Evolutionary conservation across 1,140 invertebrate genomes (phyloP).

Genomic region (Diachasma alloeum): DNA sequence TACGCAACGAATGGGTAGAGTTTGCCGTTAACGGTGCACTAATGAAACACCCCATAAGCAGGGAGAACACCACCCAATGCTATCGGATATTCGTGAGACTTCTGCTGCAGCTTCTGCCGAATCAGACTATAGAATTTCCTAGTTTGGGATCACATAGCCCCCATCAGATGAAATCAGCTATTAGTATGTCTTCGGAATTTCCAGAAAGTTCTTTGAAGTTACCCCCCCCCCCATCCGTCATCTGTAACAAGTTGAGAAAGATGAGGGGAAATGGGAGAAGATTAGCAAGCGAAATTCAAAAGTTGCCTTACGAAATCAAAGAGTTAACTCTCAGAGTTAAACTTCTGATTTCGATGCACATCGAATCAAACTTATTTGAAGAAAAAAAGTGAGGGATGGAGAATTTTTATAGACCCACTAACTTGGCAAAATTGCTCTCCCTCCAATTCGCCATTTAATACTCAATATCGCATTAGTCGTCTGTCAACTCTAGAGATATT

Average conservation of each 20-base stretch:
- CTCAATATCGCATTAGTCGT: not conserved
- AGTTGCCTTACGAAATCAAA: conserved; percentile 11
- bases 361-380: conserved; percentile 25
- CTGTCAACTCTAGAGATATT: not conserved
- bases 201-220: too few species aligned
- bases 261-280: conserved; percentile 2
- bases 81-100: not conserved
- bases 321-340: conserved; percentile 18
- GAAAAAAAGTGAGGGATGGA: not conserved
- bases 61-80: not conserved
- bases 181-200: not conserved
- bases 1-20: not conserved
- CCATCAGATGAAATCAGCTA: not conserved
- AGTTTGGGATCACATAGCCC: not conserved
- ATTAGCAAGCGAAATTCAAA: conserved; percentile 18
- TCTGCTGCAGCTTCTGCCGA: not conserved
- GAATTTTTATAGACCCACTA: conserved; percentile 18
- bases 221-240: too few species aligned
- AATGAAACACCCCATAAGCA: conserved; percentile 3
- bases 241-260: not conserved
- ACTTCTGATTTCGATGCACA: conserved; percentile 16
- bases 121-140: not conserved
- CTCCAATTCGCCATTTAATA: not conserved
- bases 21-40: not conserved
- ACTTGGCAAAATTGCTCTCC: not conserved